Evolutionary conservation across 2,888 invertebrate species (phyloP), one percentile per base, ranked within the genome.

Genomic region (Pristionchus arcanus): DNA sequence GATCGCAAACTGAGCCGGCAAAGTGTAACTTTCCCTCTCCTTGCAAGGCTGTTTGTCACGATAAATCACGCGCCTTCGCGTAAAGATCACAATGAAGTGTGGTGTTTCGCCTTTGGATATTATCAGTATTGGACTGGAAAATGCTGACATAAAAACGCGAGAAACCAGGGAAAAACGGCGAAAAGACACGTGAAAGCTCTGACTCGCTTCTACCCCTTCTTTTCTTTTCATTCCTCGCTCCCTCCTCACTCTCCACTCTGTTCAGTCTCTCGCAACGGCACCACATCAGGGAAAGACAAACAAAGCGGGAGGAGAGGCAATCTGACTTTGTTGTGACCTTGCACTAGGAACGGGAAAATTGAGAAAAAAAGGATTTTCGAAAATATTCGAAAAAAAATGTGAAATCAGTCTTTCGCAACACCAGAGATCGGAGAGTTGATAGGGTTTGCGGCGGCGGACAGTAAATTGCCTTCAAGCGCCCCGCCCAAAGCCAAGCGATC

Each of bases 101-200:
- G 68, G 31, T 71, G 31, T 31, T 71, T 71, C 31, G 31, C 25
- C 77, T 77, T 42, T 19, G 19, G n/a, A 11, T n/a, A 63, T 63
- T 63, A n/a, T 63, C 63, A 63, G 25, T 21, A 63, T 0, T 63
- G 63, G 63, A 4, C 63, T 25, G 11, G 25, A n/a, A 63, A 25
- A 42, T 77, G 0, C 15, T 37, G 77, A 25, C 37, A 42, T 31
- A 42, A 74, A 28, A 77, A 71, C 68, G 42, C 11, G 77, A 34
- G 37, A 77, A 77, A 42, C 16, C 34, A 37, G 42, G 42, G 11
- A 2, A 2, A 31, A 42, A 77, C 37, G 42, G 21, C 42, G 21
- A 77, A 77, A 37, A 77, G 77, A 42, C 81, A 74, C 74, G 74
- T 74, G 81, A 81, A 81, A 81, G 81, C 81, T 49, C 49, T 81